These are phyloP conservation scores for Troglohyphantes excavatus DNA, from an alignment of 2,888 invertebrate genomes.

Conservation along the genomic window DNA sequence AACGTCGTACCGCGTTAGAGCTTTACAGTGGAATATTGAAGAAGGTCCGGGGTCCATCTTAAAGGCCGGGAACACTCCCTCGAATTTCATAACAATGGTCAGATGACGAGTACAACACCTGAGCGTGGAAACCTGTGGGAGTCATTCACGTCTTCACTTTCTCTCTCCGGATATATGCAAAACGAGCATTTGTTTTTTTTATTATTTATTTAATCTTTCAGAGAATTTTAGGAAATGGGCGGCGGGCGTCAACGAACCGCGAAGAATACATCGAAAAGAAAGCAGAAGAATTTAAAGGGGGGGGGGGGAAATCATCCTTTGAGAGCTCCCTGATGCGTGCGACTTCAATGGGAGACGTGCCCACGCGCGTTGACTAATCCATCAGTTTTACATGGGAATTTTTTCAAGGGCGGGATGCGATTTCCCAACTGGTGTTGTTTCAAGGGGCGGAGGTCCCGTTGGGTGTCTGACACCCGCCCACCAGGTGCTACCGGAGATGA, in stretches of 20 bases:
- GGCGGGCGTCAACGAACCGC: constrained; percentile 5
- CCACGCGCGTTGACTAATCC: not conserved
- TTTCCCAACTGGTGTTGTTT: not conserved
- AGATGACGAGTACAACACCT: too few relatives aligned
- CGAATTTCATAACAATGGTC: too few relatives aligned
- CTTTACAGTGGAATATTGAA: too few relatives aligned
- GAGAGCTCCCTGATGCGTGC: too few relatives aligned
- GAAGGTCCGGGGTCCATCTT: too few relatives aligned
- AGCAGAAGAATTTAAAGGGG: too few relatives aligned
- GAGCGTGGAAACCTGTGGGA: too few relatives aligned
- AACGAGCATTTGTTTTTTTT: not conserved
- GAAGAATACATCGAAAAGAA: not conserved
- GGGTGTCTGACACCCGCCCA: constrained; percentile 1
- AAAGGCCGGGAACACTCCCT: too few relatives aligned
- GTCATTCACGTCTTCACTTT: too few relatives aligned
- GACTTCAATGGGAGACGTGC: not conserved
- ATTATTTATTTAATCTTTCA: too few relatives aligned
- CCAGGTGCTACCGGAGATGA: not conserved
- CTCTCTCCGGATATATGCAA: not conserved
- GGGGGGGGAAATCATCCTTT: too few relatives aligned
- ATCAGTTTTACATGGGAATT: not conserved
- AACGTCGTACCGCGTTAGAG: too few relatives aligned
- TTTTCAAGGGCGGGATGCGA: not conserved
- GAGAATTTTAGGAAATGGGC: not conserved
- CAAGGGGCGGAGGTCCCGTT: not conserved